Percentiles rank a stretch among this genome's conserved stretches.
Conservation (phyloP, 2,113 vertebrate species). For the Leucosticte australis region DNA sequence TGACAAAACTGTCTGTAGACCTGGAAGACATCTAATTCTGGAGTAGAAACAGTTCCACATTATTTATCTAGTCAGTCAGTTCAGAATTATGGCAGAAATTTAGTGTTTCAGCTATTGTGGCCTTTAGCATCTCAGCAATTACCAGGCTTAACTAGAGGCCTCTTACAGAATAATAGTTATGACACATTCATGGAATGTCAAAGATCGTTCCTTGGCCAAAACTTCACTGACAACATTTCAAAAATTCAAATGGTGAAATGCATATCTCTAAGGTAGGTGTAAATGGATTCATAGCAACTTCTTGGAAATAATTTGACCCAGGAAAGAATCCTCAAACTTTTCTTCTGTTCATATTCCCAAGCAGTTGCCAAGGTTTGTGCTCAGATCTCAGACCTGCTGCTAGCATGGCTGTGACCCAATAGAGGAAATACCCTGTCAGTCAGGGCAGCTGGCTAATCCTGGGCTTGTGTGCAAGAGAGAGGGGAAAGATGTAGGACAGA, state of each 20-base stretch:
- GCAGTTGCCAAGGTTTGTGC: background rate
- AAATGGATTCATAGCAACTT: background rate
- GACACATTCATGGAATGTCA: background rate
- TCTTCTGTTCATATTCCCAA: background rate
- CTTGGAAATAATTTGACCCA: background rate
- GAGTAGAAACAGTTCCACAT: background rate
- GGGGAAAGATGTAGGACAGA: background rate
- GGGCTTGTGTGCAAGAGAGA: background rate
- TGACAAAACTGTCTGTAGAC: background rate
- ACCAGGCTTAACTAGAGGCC: background rate
- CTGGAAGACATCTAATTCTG: background rate
- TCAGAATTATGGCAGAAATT: background rate
- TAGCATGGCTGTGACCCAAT: background rate
- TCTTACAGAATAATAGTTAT: background rate
- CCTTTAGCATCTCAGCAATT: background rate
- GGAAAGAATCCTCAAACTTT: background rate
- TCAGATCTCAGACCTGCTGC: background rate
- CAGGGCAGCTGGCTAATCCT: background rate
- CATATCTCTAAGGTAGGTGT: background rate
- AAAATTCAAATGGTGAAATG: background rate
- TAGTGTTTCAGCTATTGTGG: background rate
- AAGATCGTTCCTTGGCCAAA: background rate
- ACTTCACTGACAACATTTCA: background rate
- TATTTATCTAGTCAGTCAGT: background rate
- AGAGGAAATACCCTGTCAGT: background rate